phyloP scores from a whole-genome alignment of 2,797 vertebrate species.

The Delichon dasypus region DNA sequence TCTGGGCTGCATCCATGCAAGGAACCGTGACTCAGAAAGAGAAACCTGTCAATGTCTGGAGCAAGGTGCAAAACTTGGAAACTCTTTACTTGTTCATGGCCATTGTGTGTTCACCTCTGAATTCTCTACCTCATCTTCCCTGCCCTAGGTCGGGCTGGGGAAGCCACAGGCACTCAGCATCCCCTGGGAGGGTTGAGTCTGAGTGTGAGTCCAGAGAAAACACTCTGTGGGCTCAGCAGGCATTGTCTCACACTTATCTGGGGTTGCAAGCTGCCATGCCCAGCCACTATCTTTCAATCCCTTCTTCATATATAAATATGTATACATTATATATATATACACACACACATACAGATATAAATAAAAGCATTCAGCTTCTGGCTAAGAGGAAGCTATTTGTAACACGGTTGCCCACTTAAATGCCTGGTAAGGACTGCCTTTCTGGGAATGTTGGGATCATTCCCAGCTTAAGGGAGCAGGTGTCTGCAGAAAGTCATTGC shows the following conservation, averaged over 20 bases:
- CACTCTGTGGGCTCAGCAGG: accelerated
- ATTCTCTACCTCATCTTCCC: accelerated
- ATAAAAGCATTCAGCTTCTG: not conserved
- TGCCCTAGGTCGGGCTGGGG: accelerated
- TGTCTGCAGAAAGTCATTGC: not conserved
- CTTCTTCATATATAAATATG: not conserved
- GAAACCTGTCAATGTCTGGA: not conserved
- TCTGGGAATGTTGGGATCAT: not conserved
- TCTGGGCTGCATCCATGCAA: not conserved
- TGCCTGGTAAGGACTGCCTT: not conserved
- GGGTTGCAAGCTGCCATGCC: not conserved
- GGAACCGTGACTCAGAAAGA: not conserved
- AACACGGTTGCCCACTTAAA: not conserved
- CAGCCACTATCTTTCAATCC: accelerated
- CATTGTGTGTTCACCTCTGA: not conserved
- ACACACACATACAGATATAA: accelerated
- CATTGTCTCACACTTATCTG: not conserved
- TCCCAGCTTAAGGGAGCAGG: accelerated
- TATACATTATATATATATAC: accelerated
- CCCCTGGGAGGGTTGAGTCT: accelerated
- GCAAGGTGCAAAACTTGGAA: not conserved
- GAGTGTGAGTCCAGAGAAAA: not conserved
- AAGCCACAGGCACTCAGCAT: not conserved
- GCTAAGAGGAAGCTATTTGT: not conserved
- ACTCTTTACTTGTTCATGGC: not conserved